These are phyloP conservation scores for Cygnus atratus DNA, from an alignment of 2,113 vertebrate species.

Conservation along the genomic window DNA sequence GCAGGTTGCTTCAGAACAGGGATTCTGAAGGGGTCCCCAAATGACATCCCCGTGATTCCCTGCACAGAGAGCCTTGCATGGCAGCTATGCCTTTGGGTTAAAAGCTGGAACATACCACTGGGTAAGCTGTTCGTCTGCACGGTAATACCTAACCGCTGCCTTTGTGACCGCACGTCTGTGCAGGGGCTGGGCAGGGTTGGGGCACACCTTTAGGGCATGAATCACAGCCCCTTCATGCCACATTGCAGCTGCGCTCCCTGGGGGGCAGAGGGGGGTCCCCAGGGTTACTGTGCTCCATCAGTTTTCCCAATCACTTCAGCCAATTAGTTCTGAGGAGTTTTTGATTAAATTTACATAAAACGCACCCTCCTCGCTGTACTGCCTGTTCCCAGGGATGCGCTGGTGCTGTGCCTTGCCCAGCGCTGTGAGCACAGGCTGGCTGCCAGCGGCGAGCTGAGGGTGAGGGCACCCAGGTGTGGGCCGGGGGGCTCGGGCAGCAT, in stretches of 20 bases:
- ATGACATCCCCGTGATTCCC: background rate
- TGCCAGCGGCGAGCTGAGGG: no score
- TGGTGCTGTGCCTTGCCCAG: background rate
- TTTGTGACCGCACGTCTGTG: background rate
- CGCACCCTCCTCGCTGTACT: background rate
- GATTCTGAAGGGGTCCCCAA: background rate
- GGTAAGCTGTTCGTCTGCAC: background rate
- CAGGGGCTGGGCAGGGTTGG: background rate
- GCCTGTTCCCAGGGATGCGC: background rate
- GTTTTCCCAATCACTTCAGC: background rate
- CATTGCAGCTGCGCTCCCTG: no score
- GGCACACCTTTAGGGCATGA: background rate
- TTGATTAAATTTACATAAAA: conserved; percentile 9
- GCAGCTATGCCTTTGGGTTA: background rate
- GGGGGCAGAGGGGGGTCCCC: background rate
- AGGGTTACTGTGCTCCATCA: background rate
- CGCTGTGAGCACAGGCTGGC: no score
- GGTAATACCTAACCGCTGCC: background rate
- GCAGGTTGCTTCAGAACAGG: background rate
- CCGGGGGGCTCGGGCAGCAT: background rate
- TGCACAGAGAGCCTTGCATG: background rate
- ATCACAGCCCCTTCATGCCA: no score
- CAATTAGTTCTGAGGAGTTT: background rate
- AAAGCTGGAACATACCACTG: background rate
- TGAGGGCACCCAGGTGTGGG: no score